These are phyloP conservation scores for Himalopsyche kuldschensis DNA, from an alignment of 2,888 invertebrate genomes.

Conservation along the genomic window DNA sequence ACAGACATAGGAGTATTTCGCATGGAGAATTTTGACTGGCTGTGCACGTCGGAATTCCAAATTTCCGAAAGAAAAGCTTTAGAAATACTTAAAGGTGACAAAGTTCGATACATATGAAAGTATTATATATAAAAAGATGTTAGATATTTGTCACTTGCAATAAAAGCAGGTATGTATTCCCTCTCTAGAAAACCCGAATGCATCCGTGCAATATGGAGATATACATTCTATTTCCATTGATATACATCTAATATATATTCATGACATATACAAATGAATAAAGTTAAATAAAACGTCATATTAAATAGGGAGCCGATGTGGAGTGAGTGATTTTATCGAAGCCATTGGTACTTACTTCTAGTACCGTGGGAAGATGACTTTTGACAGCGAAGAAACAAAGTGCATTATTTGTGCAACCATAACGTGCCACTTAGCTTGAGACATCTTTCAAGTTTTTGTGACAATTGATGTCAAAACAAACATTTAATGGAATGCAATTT, in stretches of 20 bases:
- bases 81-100: too few species aligned
- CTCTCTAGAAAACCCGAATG: too few species aligned
- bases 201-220: too few species aligned
- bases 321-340: not conserved
- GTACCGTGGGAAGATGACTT: not conserved
- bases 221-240: not conserved
- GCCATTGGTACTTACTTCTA: not conserved
- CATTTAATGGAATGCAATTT: not conserved
- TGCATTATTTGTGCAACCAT: not conserved
- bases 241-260: not conserved
- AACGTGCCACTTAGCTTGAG: not conserved
- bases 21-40: too few species aligned
- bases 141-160: too few species aligned
- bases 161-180: too few species aligned
- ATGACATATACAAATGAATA: not conserved
- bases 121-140: too few species aligned
- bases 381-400: not conserved
- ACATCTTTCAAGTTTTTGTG: not conserved
- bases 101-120: too few species aligned
- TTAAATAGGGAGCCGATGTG: not conserved
- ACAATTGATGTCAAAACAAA: not conserved
- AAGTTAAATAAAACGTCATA: not conserved
- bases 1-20: too few species aligned
- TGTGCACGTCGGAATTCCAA: too few species aligned
- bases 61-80: too few species aligned